Evolutionary conservation across 2,797 vertebrate species (phyloP).

Genomic region (Enteromius afrohamiltoni): DNA sequence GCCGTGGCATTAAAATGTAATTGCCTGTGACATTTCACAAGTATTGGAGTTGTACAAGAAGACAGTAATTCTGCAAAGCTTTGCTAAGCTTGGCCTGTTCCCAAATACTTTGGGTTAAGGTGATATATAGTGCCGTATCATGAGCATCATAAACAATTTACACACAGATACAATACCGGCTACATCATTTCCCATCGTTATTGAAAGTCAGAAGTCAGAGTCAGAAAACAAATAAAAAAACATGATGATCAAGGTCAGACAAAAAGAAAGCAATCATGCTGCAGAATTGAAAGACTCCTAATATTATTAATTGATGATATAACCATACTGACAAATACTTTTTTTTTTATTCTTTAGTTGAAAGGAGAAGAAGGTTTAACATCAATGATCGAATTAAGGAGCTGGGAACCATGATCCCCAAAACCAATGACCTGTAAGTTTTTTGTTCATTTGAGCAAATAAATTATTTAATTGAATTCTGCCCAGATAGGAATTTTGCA

Average conservation of each 20-base stretch:
- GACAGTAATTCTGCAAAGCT: constrained; percentile 43
- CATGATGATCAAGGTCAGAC: background rate
- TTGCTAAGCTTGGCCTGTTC: constrained; percentile 40
- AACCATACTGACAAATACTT: background rate
- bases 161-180: background rate
- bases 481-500: background rate
- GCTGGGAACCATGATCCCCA: constrained; percentile 96
- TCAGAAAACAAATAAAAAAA: constrained; percentile 13
- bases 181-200: constrained; percentile 7
- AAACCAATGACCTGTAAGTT: constrained; percentile 95
- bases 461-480: background rate
- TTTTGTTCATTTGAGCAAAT: constrained; percentile 47
- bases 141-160: constrained; percentile 46
- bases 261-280: background rate
- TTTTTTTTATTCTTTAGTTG: constrained; percentile 76
- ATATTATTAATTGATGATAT: background rate
- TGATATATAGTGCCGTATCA: constrained; percentile 41
- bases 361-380: constrained; percentile 95
- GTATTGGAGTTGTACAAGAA: constrained; percentile 53
- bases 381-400: constrained; percentile 99
- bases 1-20: constrained; percentile 75
- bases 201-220: background rate
- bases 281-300: background rate
- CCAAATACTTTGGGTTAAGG: constrained; percentile 16
- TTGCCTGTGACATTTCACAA: constrained; percentile 72